A percentile compares a stretch with the other conserved stretches of the same genome.
Conservation (phyloP, 2,888 invertebrate species). For the Seladonia tumulorum region DNA sequence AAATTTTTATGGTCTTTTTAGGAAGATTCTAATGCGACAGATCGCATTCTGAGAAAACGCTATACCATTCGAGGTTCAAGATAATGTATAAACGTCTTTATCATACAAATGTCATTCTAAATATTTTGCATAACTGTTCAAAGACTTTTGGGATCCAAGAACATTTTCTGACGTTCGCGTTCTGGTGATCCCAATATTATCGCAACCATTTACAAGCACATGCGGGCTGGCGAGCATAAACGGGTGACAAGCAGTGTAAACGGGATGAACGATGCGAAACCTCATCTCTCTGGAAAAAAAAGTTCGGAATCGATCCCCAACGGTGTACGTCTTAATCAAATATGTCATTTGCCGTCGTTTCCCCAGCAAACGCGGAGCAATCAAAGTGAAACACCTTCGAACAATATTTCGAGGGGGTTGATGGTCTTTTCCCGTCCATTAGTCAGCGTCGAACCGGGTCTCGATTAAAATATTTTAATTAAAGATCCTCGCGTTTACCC, state of each 20-base stretch:
- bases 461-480: conserved; percentile 60
- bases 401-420: background rate
- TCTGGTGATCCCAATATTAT: background rate
- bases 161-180: background rate
- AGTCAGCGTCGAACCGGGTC: background rate
- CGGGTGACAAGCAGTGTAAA: background rate
- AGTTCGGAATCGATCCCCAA: background rate
- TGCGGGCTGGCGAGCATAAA: background rate
- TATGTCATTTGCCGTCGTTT: background rate
- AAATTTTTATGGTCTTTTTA: too few species aligned
- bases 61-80: background rate
- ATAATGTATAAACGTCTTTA: background rate
- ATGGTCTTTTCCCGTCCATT: background rate
- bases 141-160: background rate
- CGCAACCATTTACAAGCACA: background rate
- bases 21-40: too few species aligned
- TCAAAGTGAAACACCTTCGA: background rate
- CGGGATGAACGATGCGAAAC: background rate
- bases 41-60: background rate
- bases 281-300: too few species aligned
- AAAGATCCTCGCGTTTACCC: conserved; percentile 36
- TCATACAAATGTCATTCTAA: background rate
- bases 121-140: background rate
- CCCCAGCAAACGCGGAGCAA: background rate
- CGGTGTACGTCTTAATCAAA: background rate